phyloP scores from a whole-genome alignment of 2,888 invertebrate genomes.

The Trachelus iudaicus region DNA sequence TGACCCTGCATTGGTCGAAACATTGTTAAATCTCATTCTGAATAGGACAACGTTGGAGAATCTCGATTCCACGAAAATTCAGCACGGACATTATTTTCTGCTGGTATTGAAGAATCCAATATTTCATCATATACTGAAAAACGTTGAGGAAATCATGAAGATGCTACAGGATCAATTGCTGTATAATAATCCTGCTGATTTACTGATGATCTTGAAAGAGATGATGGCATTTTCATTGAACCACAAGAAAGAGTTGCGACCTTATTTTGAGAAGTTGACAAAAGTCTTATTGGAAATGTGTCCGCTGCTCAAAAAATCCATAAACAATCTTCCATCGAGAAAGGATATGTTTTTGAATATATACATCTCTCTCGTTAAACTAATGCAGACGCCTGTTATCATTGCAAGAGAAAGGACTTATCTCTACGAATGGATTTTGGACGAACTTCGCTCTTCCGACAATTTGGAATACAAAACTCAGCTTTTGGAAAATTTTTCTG shows the following conservation, averaged over 20 bases:
- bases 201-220: conserved; percentile 52
- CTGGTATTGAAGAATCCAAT: conserved; percentile 51
- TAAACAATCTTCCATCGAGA: conserved; percentile 29
- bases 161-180: conserved; percentile 36
- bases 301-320: conserved; percentile 27
- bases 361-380: conserved; percentile 42
- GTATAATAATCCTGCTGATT: conserved; percentile 37
- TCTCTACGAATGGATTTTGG: conserved; percentile 51
- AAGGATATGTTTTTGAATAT: conserved; percentile 49
- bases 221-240: conserved; percentile 46
- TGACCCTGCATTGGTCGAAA: conserved; percentile 17
- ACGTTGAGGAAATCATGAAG: conserved; percentile 40
- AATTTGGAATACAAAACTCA: conserved; percentile 44
- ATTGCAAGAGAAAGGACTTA: conserved; percentile 23
- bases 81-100: conserved; percentile 60
- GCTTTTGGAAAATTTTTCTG: conserved; percentile 49
- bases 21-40: conserved; percentile 31
- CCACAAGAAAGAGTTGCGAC: conserved; percentile 30
- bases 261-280: conserved; percentile 34
- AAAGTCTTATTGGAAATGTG: conserved; percentile 43
- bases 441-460: conserved; percentile 31
- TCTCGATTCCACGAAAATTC: conserved; percentile 32
- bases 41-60: conserved; percentile 17
- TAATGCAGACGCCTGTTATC: conserved; percentile 42
- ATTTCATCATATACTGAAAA: conserved; percentile 44